Conservation (phyloP, 2,113 vertebrate genomes). For the Verasper variegatus region DNA sequence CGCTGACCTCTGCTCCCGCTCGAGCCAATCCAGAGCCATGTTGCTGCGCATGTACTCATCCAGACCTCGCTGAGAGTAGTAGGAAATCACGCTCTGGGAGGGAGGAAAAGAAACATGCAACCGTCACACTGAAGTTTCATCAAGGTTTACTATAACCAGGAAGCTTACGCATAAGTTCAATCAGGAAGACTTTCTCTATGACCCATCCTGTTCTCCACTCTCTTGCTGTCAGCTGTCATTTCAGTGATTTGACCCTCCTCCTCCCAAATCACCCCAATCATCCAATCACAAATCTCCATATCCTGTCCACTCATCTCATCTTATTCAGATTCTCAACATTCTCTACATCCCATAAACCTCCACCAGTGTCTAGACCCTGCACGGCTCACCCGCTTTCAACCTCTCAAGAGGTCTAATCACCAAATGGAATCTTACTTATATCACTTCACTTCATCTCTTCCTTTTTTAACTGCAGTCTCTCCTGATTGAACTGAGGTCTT, state of each 20-base stretch:
- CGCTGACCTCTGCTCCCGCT: conserved; percentile 66
- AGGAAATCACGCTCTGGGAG: conserved; percentile 74
- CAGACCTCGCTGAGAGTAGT: conserved; percentile 72
- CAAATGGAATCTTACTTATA: too few species aligned
- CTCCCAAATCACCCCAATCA: too few species aligned
- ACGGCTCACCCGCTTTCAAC: neutral
- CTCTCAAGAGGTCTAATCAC: too few species aligned
- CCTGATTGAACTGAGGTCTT: neutral
- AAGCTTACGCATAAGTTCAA: too few species aligned
- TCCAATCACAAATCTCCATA: too few species aligned
- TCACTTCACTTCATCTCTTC: neutral
- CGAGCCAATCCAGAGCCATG: conserved; percentile 80
- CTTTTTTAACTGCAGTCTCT: neutral
- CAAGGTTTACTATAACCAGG: neutral
- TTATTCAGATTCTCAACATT: too few species aligned
- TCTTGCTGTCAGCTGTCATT: too few species aligned
- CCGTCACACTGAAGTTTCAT: neutral
- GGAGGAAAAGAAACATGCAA: conserved; percentile 3
- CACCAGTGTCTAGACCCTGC: neutral
- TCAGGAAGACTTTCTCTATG: too few species aligned
- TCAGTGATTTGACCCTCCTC: too few species aligned
- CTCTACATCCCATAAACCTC: too few species aligned
- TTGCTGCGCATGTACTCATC: conserved; percentile 76
- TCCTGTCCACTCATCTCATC: too few species aligned
- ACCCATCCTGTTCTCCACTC: too few species aligned